Base-by-base conservation (phyloP, 1,140 invertebrate genomes). In the Nixonia krombeini region DNA sequence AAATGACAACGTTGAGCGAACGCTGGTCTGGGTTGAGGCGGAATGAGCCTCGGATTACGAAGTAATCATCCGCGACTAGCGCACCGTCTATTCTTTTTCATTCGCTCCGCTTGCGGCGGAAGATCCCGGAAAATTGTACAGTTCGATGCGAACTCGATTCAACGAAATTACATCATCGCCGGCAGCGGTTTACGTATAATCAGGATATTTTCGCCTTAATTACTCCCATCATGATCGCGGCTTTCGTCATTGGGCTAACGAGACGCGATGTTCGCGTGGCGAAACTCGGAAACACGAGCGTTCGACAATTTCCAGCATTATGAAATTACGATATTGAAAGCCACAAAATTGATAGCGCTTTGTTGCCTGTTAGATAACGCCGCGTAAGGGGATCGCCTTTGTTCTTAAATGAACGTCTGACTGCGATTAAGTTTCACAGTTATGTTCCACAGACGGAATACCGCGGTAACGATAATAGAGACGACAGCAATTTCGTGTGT, bases 11-110 rank as follows among this genome's bases (percentile, higher is more conserved):
- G 33, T 61, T 53, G 41, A 53, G 49, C 46, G 40, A 62, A 57
- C 49, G n/a, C n/a, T n/a, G n/a, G 40, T 33, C 29, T 15, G 31
- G 38, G 25, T 52, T 23, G 29, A 45, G 44, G 46, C 9, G 16
- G 18, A 42, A 52, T 31, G 38, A 41, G 35, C 15, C 33, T 25
- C 44, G 57, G 58, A 73, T 75, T 70, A 70, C 56, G 47, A 46
- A 35, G 59, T 65, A 70, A 73, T 76, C 72, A 75, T 72, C 69
- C 41, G 58, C 45, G 56, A 76, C 40, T 69, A 58, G n/a, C 49
- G 47, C 42, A 4, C 17, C 35, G n/a, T 35, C 51, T 23, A 42
- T 31, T 56, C 44, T 51, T 65, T 65, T 65, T 56, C 16, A 58
- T 58, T 49, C 23, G 12, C 47, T 38, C 37, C 31, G 51, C 58